Evolutionary conservation across 2,888 invertebrate species (phyloP), one percentile per base, ranked within the genome.

Genomic region (Drosophila dives): DNA sequence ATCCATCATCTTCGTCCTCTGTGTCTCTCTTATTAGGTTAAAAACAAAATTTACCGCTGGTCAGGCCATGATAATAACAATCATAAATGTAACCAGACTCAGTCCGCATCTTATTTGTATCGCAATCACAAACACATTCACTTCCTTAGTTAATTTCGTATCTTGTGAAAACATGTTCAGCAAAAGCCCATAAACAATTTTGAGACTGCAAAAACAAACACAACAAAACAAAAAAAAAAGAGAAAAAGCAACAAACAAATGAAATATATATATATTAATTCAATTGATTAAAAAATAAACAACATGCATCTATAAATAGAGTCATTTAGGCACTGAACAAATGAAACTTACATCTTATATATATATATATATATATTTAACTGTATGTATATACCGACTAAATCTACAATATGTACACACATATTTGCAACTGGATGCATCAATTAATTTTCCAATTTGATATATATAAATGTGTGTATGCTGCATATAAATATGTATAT

Each of bases 161-260:
- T 55, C 55, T 53, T 61, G 59, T 68, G 26, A 54, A 53, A 63
- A 56, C 56, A 53, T 61, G 59, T 62, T 58, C 38, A 75, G 73
- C 81, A 79, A 73, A 72, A 74, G 51, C 83, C 85, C 82, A 89
- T 89, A 74, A 80, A 86, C 88, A 87, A 88, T 89, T 89, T 80
- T 86, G 88, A 86, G 86, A 86, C 86, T 86, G 86, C 90, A 87
- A 83, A 78, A 71, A 83, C 49, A 80, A 73, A 49, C 32, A 53
- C 64, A 61, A 60, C 42, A 67, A 38, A 59, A 64, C 51, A 71
- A 61, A 58, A 62, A 34, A 34, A 23, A 53, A 7, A 63, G 61
- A 67, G 23, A 69, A 71, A 67, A 59, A 17, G 66, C 64, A 75
- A 72, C 49, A 79, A 70, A 60, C 58, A 42, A 64, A 60, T 23